Base-by-base conservation (phyloP, 92 coral and sea anemone species). In the Epizoanthus scotinus region DNA sequence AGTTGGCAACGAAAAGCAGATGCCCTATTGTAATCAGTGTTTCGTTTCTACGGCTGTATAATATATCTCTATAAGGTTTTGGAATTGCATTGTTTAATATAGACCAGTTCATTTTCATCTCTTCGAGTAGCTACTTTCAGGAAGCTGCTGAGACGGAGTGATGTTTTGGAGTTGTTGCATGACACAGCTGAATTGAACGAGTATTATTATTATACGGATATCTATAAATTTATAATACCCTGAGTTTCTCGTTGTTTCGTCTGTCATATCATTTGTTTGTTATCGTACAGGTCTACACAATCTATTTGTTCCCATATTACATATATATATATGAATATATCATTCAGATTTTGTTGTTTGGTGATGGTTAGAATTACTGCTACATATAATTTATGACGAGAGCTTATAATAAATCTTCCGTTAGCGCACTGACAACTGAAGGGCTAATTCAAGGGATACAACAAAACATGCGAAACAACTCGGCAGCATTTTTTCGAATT, bases 1-100 rank as follows among this genome's bases (percentile, higher is more conserved):
- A 57, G 80, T 59, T 75, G 68, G 81, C 67, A 75, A 75, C 78
- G 54, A 57, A 18, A 57, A 36, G 54, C 79, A 74, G 79, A 74
- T 74, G 79, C 1, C 8, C 10, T 42, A 8, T 40, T 42, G 50
- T 42, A 42, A 6, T 42, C 50, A 73, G 56, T 73, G 53, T 29
- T 25, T 29, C 57, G 26, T 55, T 55, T 55, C 78, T 73, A 29
- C 69, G 64, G 50, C 26, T 19, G 36, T 31, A 31, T 31, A 31
- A 31, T 31, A 75, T 57, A 38, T 13, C 21, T 40, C 15, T 36
- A 67, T 2, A 8, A 31, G 21, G 18, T 57, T 59, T 53, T 10
- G 5, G 19, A 31, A 54, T 59, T 40, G 55, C 5, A 21, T 12
- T 19, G 14, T 58, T 24, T 75, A 34, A 0, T 57, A 38, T 31